Base-by-base conservation (phyloP, 2,797 vertebrate genomes). In the Lepus oiostolus region DNA sequence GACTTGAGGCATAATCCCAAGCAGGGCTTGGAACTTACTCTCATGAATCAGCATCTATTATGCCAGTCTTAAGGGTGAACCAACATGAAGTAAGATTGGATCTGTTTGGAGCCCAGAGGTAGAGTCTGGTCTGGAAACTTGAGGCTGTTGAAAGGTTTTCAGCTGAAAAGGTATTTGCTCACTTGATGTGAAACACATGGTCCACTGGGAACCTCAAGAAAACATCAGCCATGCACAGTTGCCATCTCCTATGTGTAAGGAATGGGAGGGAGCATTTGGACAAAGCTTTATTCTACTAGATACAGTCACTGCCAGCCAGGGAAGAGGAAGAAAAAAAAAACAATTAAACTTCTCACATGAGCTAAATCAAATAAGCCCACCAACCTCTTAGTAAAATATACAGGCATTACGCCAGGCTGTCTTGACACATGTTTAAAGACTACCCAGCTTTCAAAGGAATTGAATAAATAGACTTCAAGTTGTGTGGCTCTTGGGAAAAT, bases 321-420 rank as follows among this genome's bases (percentile, higher is more conserved):
- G 87, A 62, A 35, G 62, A 82, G 60, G 42, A 93, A 67, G 77
- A 88, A 32, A 91, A 47, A 42, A 35, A 96, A 98, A 97, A 92
- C 92, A 96, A 95, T 92, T 93, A 95, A 89, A 90, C 71, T 88
- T 97, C 89, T 96, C 92, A 83, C 81, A 65, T 80, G 54, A 87
- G 97, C 67, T 84, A 97, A 96, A 92, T 92, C 88, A 97, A 98
- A 97, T 32, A 97, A 96, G 82, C 90, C 58, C 88, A 77, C 85
- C 86, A 82, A 95, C 96, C 91, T 93, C 77, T 95, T 97, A 92
- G 76, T 63, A 96, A 98, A 98, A 96, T 96, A 96, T 30, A 95
- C 85, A 68, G 58, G 90, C 74, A 38, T 79, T 35, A 81, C 84
- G 4, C 47, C 71, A 54, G 95, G 62, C 88, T 75, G 85, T 13